These are phyloP conservation scores for Pherbina coryleti DNA, from an alignment of 2,888 invertebrate species.

Conservation along the genomic window DNA sequence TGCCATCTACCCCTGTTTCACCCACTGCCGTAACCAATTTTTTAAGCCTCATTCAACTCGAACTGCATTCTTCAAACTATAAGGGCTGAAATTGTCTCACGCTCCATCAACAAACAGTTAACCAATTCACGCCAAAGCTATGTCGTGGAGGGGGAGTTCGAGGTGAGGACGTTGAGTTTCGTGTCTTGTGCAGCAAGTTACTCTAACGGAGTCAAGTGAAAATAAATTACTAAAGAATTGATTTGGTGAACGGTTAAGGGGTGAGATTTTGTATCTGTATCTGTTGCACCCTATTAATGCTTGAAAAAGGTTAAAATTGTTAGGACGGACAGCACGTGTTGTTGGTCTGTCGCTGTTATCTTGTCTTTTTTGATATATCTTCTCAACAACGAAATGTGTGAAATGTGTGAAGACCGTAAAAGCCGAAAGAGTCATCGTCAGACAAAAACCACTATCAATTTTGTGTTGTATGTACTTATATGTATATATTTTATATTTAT, in stretches of 20 bases:
- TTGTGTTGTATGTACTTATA: neutral
- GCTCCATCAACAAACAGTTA: constrained; percentile 18
- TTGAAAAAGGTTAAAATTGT: neutral
- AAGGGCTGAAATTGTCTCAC: constrained; percentile 28
- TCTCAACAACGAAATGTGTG: neutral
- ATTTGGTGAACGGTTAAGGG: neutral
- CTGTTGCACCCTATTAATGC: neutral
- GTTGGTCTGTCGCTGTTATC: neutral
- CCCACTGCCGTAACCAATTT: neutral
- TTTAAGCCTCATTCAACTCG: neutral
- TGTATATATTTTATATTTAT: no score
- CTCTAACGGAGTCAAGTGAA: constrained; percentile 28
- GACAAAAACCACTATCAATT: neutral
- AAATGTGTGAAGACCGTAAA: neutral
- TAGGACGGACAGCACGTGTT: neutral
- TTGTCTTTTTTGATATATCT: constrained; percentile 5
- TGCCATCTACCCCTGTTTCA: neutral
- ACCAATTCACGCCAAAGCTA: neutral
- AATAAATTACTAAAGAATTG: constrained; percentile 18
- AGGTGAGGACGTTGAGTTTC: neutral
- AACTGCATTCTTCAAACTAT: neutral
- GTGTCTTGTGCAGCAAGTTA: constrained; percentile 18
- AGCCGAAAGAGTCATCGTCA: neutral
- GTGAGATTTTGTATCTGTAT: neutral
- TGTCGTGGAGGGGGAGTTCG: neutral